Base-by-base conservation (phyloP, 2,797 vertebrate species). In the Cephalopachus bancanus region DNA sequence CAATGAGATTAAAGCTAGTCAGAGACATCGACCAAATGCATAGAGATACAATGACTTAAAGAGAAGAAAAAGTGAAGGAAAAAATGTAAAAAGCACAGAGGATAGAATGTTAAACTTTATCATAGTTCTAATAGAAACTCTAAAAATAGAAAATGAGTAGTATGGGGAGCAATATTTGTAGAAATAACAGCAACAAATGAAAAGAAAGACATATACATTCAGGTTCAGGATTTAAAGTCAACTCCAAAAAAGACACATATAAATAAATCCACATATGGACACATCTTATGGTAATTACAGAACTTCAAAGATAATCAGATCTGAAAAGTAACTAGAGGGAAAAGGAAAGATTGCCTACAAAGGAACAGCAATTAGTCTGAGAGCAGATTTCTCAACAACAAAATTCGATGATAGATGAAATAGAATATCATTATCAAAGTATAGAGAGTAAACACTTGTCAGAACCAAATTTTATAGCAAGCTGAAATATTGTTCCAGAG, bases 391-490 rank as follows among this genome's bases (percentile, higher is more conserved):
- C 33, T 76, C 33, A 83, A 64, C 1, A 84, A n/a, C 28, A 83
- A 72, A 76, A 57, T 76, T 85, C 33, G 44, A 57, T 92, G 80
- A 75, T 6, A 62, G 67, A 62, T 20, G 5, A 83, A 84, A 87
- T 49, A 76, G 60, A 83, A 59, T 91, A 81, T 60, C 19, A 83
- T 86, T 75, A 59, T 89, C 33, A 80, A 62, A 85, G 53, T 53
- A 76, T 17, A 81, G 16, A 62, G 55, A 83, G n/a, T 44, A 81
- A 81, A 90, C 86, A 57, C 12, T 64, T 90, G 5, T 51, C 53
- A 96, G 30, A 87, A 57, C 30, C 20, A 59, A 91, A 65, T n/a
- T 87, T 87, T 79, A 22, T 93, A 33, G 93, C 26, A 74, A 44
- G 22, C 84, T 84, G 92, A 89, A 74, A 89, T 89, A 60, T 37